Base-by-base conservation (phyloP, 2,888 invertebrate species). In the Deroplatys truncata region DNA sequence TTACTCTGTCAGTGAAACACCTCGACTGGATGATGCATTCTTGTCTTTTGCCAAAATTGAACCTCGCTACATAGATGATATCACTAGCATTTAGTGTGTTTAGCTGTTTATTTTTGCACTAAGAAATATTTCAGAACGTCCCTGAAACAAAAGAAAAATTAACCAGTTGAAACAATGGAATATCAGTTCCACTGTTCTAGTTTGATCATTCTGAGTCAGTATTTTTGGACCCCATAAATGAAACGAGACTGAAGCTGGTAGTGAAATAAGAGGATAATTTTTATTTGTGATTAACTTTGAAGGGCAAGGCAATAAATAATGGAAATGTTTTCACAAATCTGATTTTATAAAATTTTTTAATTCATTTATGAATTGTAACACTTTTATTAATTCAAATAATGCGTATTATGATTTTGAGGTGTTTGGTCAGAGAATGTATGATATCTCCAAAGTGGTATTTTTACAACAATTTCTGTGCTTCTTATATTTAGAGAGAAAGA, bases 21-120 rank as follows among this genome's bases (percentile, higher is more conserved):
- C 94, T 2, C 20, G 20, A 20, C 91, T 94, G 82, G 94, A 94
- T 91, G 93, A 94, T 91, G 93, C 94, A 28, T 95, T 95, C 91
- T 92, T 95, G 15, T 90, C 93, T 92, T 91, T 94, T 94, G 93
- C 94, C 15, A 72, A 20, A 72, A 72, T 72, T 72, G 56, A 72
- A 20, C 56, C 56, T 20, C 56, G 20, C 20, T 72, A 72, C 56
- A 72, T 72, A 72, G 20, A 72, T 20, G 20, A 72, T 25, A 72
- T 72, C 25, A 25, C 20, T 20, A 20, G 7, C 20, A 20, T 72
- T 20, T 72, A 72, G 7, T 72, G 20, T 72, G 56, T 72, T 20
- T 25, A 72, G 7, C 9, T 20, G 20, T 72, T 72, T 72, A 20
- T 72, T 20, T 72, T 4, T 72, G 20, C 9, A 20, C 25, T 72